phyloP scores from a whole-genome alignment of 1,140 invertebrate species.

The Plectus sambesii region DNA sequence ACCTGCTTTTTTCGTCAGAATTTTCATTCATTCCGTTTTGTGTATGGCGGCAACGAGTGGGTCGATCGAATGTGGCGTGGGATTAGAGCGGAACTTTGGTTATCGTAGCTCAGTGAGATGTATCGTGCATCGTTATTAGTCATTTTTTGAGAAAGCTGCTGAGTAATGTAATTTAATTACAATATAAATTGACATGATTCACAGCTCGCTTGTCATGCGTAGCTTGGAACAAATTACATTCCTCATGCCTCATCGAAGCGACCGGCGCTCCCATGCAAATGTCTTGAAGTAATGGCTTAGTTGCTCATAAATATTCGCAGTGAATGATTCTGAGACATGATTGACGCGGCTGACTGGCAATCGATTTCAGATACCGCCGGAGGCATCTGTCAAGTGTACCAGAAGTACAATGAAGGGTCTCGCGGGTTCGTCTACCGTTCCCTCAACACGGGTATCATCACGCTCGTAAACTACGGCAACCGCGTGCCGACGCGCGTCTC shows the following conservation, averaged over 20 bases:
- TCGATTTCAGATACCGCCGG: conserved; percentile 68
- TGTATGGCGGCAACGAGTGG: neutral
- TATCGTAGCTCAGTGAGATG: too few relatives aligned
- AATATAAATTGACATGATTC: conserved; percentile 6
- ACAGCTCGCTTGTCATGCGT: too few relatives aligned
- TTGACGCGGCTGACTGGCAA: conserved; percentile 1
- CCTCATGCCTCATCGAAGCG: too few relatives aligned
- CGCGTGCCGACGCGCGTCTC: conserved; percentile 90
- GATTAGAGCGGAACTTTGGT: neutral
- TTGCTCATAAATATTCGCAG: too few relatives aligned
- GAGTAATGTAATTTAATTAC: conserved; percentile 7
- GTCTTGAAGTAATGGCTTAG: too few relatives aligned
- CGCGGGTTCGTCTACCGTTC: conserved; percentile 83
- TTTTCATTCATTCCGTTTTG: conserved; percentile 21
- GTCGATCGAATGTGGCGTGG: neutral
- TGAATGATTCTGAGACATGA: neutral
- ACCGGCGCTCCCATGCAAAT: too few relatives aligned
- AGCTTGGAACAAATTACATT: too few relatives aligned
- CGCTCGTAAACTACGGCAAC: conserved; percentile 96
- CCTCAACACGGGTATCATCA: conserved; percentile 96
- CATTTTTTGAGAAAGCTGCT: too few relatives aligned
- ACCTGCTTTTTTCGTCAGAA: neutral
- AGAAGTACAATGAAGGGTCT: conserved; percentile 86
- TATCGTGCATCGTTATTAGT: too few relatives aligned
- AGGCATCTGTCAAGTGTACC: conserved; percentile 95